A percentile compares a stretch with the other conserved stretches of the same genome.
Evolutionary conservation across 2,113 vertebrate species (phyloP).

Genomic region (Tragelaphus buxtoni): DNA sequence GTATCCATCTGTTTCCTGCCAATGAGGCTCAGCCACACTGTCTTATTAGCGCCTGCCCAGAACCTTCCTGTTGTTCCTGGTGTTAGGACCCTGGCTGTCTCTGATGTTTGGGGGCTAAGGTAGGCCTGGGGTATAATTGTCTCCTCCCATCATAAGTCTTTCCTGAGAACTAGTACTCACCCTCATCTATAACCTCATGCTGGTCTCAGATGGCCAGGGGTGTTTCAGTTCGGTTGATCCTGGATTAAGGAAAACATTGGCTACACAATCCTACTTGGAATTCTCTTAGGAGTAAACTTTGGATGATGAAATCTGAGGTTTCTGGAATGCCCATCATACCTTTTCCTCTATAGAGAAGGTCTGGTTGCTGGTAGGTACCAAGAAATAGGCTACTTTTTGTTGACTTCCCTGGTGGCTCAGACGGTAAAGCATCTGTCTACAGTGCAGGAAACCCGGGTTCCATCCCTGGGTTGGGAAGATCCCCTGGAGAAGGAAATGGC

Average conservation of each 20-base stretch:
- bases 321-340: not conserved
- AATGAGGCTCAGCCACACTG: fast-evolving
- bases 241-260: too few species aligned
- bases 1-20: not conserved
- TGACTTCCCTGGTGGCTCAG: too few species aligned
- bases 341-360: fast-evolving
- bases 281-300: not conserved
- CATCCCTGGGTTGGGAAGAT: too few species aligned
- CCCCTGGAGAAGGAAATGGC: too few species aligned
- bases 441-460: too few species aligned
- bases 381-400: not conserved
- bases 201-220: not conserved
- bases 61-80: not conserved
- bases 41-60: not conserved
- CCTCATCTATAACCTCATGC: not conserved
- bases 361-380: too few species aligned
- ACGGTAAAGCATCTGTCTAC: too few species aligned
- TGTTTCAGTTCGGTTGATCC: not conserved
- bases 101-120: not conserved
- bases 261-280: not conserved
- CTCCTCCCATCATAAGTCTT: not conserved
- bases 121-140: fast-evolving
- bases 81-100: not conserved
- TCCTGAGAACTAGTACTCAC: fast-evolving
- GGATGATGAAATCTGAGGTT: too few species aligned